Evolutionary conservation across 2,113 vertebrate genomes (phyloP).

Genomic region (Vanacampus margaritifer): DNA sequence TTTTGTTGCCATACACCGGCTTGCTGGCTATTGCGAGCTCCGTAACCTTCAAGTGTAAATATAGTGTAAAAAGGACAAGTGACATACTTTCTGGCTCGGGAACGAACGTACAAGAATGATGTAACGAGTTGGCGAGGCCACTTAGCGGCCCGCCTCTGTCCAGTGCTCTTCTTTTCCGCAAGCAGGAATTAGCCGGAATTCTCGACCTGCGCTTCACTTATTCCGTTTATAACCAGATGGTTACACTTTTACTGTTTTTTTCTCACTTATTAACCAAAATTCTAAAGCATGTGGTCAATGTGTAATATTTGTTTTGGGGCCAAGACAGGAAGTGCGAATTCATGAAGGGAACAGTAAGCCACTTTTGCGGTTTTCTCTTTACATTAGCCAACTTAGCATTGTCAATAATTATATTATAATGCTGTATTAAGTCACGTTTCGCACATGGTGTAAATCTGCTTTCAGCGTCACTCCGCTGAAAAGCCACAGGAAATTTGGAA

Average conservation of each 20-base stretch:
- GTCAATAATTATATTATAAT: too few relatives aligned
- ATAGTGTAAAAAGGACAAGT: conserved; percentile 18
- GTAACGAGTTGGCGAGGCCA: background rate
- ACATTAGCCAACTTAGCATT: background rate
- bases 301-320: background rate
- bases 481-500: background rate
- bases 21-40: conserved; percentile 58
- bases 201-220: background rate
- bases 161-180: background rate
- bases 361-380: too few relatives aligned
- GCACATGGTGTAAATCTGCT: too few relatives aligned
- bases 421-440: background rate
- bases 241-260: background rate
- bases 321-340: background rate
- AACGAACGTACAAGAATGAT: background rate
- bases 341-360: background rate
- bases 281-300: background rate
- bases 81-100: conserved; percentile 3
- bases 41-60: conserved; percentile 62
- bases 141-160: background rate
- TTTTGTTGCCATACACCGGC: conserved; percentile 45
- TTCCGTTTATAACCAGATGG: background rate
- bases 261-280: conserved; percentile 1
- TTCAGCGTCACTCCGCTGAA: background rate
- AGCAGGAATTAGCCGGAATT: background rate